Evolutionary conservation across 2,113 vertebrate species (phyloP), one percentile per base, ranked within the genome.

Genomic region (Spea bombifrons): DNA sequence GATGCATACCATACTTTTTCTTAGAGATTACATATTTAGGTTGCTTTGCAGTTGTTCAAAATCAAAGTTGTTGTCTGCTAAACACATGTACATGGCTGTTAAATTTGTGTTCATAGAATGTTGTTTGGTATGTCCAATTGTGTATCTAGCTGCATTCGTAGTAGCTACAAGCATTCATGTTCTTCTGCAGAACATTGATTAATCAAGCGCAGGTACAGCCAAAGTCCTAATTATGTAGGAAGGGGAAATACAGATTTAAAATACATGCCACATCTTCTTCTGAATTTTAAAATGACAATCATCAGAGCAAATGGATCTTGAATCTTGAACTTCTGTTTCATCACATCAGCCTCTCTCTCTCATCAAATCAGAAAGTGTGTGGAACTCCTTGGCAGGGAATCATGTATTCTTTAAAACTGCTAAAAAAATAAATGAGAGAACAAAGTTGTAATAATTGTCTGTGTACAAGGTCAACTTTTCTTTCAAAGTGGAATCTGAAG

Each of bases 401-500:
- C 76, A 73, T 79, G 69, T 73, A 71, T 73, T 79, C 76, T 79
- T 78, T 79, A 79, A 73, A 66, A 73, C 76, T 72, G 76, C 76
- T 79, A 79, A 79, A 79, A 64, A 66, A 79, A 73, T 73, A 79
- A 73, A 73, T 73, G 73, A 77, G 43, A 65, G 49, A 79, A 79
- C 76, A 79, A 44, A 66, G 76, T 73, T 79, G 69, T 79, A 79
- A 79, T 55, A 79, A 79, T 72, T 79, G n/a, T 73, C 70, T 73
- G 30, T 71, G n/a, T 61, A 66, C 50, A 17, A 73, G 48, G 52
- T 47, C 5, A 65, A 12, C 76, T 73, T 63, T 79, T 9, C 50
- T 63, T 55, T 52, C n/a, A n/a, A n/a, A n/a, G n/a, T n/a, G n/a
- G n/a, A n/a, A n/a, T n/a, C 7, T 59, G 10, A 9, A 59, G 9